Evolutionary conservation across 2,888 invertebrate genomes (phyloP), one percentile per base, ranked within the genome.

Genomic region (Cyaniris semiargus): DNA sequence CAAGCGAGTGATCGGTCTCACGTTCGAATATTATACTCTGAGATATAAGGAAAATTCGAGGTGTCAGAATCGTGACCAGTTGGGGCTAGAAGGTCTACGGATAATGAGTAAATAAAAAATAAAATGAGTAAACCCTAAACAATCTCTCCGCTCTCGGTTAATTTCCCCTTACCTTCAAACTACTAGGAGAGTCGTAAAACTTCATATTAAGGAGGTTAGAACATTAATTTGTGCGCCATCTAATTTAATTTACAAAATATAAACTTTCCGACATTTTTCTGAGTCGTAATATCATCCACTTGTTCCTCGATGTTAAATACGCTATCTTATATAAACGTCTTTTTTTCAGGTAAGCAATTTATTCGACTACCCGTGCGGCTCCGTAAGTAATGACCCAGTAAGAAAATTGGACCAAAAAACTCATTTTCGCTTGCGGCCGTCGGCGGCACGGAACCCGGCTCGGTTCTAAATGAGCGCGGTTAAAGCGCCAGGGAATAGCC

Each of bases 351-450:
- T 76, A 76, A 56, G 76, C 60, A 76, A 76, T 66, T 60, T 60
- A 60, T 60, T 44, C 60, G 4, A 66, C 38, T 66, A 18, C 66
- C 76, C 60, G 38, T 38, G 60, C 21, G 72, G 44, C 71, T n/a
- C 8, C 76, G 76, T 76, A 76, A 76, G 76, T 76, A 76, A 76
- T 76, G 38, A 76, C 66, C 76, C 31, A 44, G 60, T 66, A 66
- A 76, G 76, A 76, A 76, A 76, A 76, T 76, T 66, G 76, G 76
- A 76, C 76, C 76, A 76, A 76, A 76, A 76, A 76, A 76, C 66
- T 76, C 76, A 76, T 76, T 66, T 66, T 66, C 76, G 60, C 74
- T 38, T 76, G 76, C 76, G 76, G 76, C 44, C 60, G 34, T 58
- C n/a, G 31, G 75, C 66, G 18, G 66, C 27, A 18, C 38, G 21